These are phyloP conservation scores for Mesochorus sp. DNA, from an alignment of 2,888 invertebrate genomes.

Conservation along the genomic window DNA sequence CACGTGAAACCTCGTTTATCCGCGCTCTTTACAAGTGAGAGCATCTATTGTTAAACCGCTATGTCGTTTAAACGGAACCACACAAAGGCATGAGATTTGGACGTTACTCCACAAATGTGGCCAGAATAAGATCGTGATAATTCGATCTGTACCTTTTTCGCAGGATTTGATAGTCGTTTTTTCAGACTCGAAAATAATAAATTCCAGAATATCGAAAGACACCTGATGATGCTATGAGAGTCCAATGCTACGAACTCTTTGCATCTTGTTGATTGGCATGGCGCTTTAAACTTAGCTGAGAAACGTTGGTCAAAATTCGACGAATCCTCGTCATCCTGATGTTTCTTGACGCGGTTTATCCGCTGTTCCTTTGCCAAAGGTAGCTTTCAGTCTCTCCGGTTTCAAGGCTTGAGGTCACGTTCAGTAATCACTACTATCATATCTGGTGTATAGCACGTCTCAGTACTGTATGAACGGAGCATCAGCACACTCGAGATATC, in stretches of 20 bases:
- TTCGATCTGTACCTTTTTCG: constrained; percentile 1
- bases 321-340: constrained; percentile 27
- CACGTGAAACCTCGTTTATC: constrained; percentile 28
- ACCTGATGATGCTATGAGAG: constrained; percentile 18
- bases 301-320: constrained; percentile 2
- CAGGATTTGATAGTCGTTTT: constrained; percentile 18
- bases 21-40: neutral
- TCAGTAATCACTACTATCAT: constrained; percentile 30
- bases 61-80: constrained; percentile 23
- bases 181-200: constrained; percentile 23
- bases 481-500: constrained; percentile 26
- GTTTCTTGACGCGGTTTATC: neutral
- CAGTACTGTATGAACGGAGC: constrained; percentile 18
- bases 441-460: constrained; percentile 21
- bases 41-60: constrained; percentile 9
- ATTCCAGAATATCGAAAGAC: constrained; percentile 13
- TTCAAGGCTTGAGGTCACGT: constrained; percentile 34
- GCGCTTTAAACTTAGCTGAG: constrained; percentile 5
- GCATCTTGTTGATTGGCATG: constrained; percentile 22
- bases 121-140: neutral
- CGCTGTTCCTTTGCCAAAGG: neutral
- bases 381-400: neutral
- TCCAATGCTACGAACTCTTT: constrained; percentile 48
- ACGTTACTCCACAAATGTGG: constrained; percentile 30
- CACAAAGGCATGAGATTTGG: constrained; percentile 28